Conservation (phyloP, 2,797 vertebrate species). For the Apogon talboti region DNA sequence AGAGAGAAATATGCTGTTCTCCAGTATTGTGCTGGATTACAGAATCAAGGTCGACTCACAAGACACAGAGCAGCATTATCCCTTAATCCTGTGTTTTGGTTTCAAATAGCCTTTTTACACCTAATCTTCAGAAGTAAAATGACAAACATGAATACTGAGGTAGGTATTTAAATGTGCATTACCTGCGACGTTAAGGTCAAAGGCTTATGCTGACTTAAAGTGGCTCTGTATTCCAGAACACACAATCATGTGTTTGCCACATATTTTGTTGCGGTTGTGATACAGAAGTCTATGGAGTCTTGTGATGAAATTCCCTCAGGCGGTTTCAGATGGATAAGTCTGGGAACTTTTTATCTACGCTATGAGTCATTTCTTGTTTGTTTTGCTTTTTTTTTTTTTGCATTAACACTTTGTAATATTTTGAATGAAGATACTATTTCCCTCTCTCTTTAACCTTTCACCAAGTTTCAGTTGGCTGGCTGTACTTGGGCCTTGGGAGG, state of each 20-base stretch:
- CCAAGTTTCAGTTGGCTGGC: conserved; percentile 25
- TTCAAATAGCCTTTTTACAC: conserved; percentile 85
- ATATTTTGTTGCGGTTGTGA: conserved; percentile 58
- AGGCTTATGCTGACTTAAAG: conserved; percentile 77
- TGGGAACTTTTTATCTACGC: conserved; percentile 57
- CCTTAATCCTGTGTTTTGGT: conserved; percentile 86
- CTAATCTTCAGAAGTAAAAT: conserved; percentile 84
- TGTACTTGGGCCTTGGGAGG: conserved; percentile 24
- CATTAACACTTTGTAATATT: conserved; percentile 14
- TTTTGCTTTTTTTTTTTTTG: conserved; percentile 19
- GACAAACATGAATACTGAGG: conserved; percentile 82
- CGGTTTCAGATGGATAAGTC: conserved; percentile 57
- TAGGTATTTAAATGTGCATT: conserved; percentile 81
- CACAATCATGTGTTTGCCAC: conserved; percentile 57
- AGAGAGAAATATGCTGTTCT: conserved; percentile 79
- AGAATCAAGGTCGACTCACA: conserved; percentile 85
- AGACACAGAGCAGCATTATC: conserved; percentile 85
- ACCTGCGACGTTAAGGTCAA: conserved; percentile 79
- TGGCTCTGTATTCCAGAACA: conserved; percentile 63
- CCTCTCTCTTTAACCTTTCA: conserved; percentile 31
- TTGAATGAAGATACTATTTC: conserved; percentile 19
- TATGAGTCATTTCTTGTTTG: conserved; percentile 52
- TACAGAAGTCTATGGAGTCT: conserved; percentile 57
- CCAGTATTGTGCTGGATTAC: conserved; percentile 84
- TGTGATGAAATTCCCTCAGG: conserved; percentile 70